Evolutionary conservation across 2,113 vertebrate species (phyloP).

Genomic region (Sebastes schlegelii): DNA sequence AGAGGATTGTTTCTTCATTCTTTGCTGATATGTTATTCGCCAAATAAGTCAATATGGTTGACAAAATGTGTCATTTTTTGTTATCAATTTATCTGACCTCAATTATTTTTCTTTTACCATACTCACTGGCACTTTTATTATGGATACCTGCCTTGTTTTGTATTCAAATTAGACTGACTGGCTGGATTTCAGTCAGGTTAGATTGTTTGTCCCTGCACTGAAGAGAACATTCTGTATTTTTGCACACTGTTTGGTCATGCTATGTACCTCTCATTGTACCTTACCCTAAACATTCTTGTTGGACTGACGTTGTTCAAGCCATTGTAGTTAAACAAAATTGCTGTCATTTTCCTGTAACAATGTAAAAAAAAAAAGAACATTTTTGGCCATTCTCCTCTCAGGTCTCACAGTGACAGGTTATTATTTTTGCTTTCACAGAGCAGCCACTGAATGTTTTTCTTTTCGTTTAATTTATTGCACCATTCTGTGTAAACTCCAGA

Average conservation of each 20-base stretch:
- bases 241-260: not conserved
- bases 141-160: not conserved
- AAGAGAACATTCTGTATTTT: not conserved
- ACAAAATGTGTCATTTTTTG: conserved; percentile 42
- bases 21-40: conserved; percentile 62
- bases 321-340: conserved; percentile 17
- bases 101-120: not conserved
- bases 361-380: not conserved
- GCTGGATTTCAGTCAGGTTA: not conserved
- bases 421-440: conserved; percentile 16
- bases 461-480: conserved; percentile 12
- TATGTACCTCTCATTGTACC: not conserved
- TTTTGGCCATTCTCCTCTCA: conserved; percentile 1
- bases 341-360: conserved; percentile 28
- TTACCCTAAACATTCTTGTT: not conserved
- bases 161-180: not conserved
- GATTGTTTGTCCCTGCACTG: not conserved
- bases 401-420: conserved; percentile 23
- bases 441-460: conserved; percentile 10
- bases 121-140: not conserved
- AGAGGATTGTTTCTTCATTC: conserved; percentile 72
- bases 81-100: conserved; percentile 25
- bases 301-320: not conserved
- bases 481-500: conserved; percentile 3
- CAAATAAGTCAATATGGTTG: conserved; percentile 53